A percentile compares a stretch with the other conserved stretches of the same genome.
Evolutionary conservation across 2,113 vertebrate genomes (phyloP).

Genomic region (Pontoporia blainvillei): DNA sequence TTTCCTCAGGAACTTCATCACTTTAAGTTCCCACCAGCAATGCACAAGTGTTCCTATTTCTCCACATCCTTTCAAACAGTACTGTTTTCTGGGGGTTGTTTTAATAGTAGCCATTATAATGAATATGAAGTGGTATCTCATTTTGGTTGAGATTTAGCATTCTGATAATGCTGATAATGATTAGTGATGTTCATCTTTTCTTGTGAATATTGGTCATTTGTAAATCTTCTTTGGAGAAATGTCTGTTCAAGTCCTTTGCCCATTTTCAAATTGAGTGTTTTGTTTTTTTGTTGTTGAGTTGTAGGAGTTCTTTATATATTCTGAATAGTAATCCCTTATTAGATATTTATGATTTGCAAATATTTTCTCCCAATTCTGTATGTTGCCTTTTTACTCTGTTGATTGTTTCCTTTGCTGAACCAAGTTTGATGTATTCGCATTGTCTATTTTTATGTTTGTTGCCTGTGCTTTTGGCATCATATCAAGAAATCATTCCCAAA

Average conservation of each 20-base stretch:
- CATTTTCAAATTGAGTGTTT: not conserved
- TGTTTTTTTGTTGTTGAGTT: not conserved
- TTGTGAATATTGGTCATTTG: not conserved
- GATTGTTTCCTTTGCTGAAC: not conserved
- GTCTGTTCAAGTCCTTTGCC: not conserved
- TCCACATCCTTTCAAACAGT: not conserved
- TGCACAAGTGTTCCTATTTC: not conserved
- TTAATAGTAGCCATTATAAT: not conserved
- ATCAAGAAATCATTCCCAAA: not conserved
- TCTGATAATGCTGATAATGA: not conserved
- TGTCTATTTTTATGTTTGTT: not conserved
- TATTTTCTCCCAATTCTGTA: not conserved
- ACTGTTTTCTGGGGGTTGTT: not conserved
- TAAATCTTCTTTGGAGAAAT: not conserved
- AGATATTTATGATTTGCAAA: not conserved
- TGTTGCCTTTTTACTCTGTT: not conserved
- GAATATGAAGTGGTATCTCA: not conserved
- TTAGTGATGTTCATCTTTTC: not conserved
- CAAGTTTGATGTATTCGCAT: not conserved
- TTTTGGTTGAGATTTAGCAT: not conserved
- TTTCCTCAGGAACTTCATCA: not conserved
- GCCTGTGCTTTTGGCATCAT: not conserved
- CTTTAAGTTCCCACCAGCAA: not conserved
- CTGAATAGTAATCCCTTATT: not conserved
- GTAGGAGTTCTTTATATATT: not conserved